These are phyloP conservation scores for Datnioides undecimradiatus DNA, from an alignment of 2,113 vertebrate species.

Conservation along the genomic window DNA sequence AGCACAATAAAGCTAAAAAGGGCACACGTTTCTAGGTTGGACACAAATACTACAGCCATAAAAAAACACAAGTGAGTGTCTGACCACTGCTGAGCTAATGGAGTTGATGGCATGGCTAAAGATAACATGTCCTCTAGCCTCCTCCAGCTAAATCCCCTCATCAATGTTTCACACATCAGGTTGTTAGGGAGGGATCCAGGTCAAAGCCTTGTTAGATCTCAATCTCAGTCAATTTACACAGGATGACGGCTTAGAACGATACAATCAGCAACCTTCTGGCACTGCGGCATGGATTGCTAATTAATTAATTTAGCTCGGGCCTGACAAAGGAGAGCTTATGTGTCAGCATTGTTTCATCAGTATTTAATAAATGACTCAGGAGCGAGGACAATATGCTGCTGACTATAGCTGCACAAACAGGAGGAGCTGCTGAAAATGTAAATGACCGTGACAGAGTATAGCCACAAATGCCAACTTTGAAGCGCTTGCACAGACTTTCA, in stretches of 20 bases:
- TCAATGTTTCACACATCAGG: conserved; percentile 74
- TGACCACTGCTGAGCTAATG: conserved; percentile 57
- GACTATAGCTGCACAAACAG: conserved; percentile 22
- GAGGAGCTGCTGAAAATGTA: conserved; percentile 28
- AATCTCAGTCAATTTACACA: conserved; percentile 84
- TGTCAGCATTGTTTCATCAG: conserved; percentile 74
- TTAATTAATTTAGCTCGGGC: conserved; percentile 76
- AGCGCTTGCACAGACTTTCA: conserved; percentile 32
- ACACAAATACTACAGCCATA: not conserved
- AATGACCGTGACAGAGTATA: conserved; percentile 27
- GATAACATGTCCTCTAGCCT: conserved; percentile 78
- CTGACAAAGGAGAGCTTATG: conserved; percentile 73
- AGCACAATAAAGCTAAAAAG: conserved; percentile 12
- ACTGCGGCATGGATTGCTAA: conserved; percentile 72
- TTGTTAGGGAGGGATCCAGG: conserved; percentile 74
- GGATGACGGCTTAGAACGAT: conserved; percentile 78
- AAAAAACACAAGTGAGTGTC: not conserved
- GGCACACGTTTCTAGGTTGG: conserved; percentile 39
- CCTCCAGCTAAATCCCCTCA: conserved; percentile 70
- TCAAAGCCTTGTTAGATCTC: conserved; percentile 82
- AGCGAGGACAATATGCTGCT: conserved; percentile 38
- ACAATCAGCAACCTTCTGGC: conserved; percentile 81
- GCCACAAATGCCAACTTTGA: conserved; percentile 30
- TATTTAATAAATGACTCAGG: conserved; percentile 68
- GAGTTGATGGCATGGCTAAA: conserved; percentile 60